Percentiles rank a stretch among this genome's conserved stretches.
Evolutionary conservation across 2,797 vertebrate genomes (phyloP).

Genomic region (Pygocentrus nattereri): DNA sequence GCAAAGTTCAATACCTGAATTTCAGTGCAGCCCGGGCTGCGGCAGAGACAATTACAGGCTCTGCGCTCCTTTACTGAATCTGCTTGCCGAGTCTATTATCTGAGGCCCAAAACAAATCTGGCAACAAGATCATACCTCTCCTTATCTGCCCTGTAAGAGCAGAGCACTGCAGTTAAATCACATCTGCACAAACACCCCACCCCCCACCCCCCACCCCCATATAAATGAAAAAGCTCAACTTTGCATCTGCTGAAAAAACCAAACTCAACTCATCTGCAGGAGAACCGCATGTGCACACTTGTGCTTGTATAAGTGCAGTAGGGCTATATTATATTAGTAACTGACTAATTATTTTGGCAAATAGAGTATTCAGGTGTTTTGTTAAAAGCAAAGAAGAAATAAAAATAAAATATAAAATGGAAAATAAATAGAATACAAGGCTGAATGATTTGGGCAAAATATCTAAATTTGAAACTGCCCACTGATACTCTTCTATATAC

Average conservation of each 20-base stretch:
- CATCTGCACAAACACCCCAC: slow-evolving; percentile 45
- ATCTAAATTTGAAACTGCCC: too few species aligned
- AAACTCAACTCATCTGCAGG: neutral
- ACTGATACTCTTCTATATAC: too few species aligned
- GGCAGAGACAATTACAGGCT: slow-evolving; percentile 71
- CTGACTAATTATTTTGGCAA: too few species aligned
- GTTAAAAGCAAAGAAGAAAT: too few species aligned
- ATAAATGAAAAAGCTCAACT: slow-evolving; percentile 48
- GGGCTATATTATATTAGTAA: too few species aligned
- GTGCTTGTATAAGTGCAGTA: neutral
- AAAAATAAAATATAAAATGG: too few species aligned
- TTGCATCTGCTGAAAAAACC: slow-evolving; percentile 28
- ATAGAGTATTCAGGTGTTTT: too few species aligned
- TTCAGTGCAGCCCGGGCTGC: slow-evolving; percentile 62
- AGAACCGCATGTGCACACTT: slow-evolving; percentile 3
- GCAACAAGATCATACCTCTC: slow-evolving; percentile 67
- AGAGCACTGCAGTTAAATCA: slow-evolving; percentile 55
- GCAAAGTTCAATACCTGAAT: slow-evolving; percentile 70
- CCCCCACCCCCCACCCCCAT: slow-evolving; percentile 49
- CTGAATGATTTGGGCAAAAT: too few species aligned
- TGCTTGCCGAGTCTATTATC: slow-evolving; percentile 70
- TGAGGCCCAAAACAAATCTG: slow-evolving; percentile 70
- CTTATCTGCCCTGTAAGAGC: slow-evolving; percentile 59
- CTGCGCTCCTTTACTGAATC: slow-evolving; percentile 59
- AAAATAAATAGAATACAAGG: too few species aligned